Evolutionary conservation across 1,140 invertebrate species (phyloP), one percentile per base, ranked within the genome.

Genomic region (Drosophila carrolli): DNA sequence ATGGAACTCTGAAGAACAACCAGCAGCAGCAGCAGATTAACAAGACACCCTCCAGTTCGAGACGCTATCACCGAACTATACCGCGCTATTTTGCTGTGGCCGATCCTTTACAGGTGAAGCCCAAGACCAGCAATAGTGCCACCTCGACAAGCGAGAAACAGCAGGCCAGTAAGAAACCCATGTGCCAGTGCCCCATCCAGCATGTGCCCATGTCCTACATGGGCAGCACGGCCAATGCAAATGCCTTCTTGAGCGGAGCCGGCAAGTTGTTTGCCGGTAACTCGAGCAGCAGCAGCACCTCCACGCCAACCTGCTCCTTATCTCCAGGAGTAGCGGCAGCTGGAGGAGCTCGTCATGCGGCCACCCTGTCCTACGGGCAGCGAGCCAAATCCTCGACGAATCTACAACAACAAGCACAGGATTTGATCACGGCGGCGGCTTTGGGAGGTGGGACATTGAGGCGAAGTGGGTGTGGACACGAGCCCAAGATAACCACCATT

Each of bases 161-260:
- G 66, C 75, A 70, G 40, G 32, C 48, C 37, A 78, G n/a, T 51
- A 92, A 92, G 70, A 92, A 92, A 41, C 85, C 91, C 11, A 91
- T 91, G 68, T 92, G 92, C 68, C 92, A 92, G 55, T 92, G 92
- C 55, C 92, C 92, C 14, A 85, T 92, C 41, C 92, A 92, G 56
- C 92, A 92, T 59, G 92, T 92, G 23, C 92, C 92, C n/a, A 92
- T 92, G 92, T 91, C 91, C 44, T 92, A 92, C 55, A 92, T 92
- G 91, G 91, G 90, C 19, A 92, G 79, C 53, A 84, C 82, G 71
- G 83, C 81, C 43, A 91, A 91, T 60, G 84, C 88, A 41, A 83
- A 83, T 59, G 75, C 76, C 29, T 91, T 84, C 67, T 71, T 92
- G 5, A 85, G 77, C 78, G 70, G 81, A 23, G 84, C 83, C 7